These are phyloP conservation scores for Eremobia ochroleuca DNA, from an alignment of 2,888 invertebrate species.

Conservation along the genomic window DNA sequence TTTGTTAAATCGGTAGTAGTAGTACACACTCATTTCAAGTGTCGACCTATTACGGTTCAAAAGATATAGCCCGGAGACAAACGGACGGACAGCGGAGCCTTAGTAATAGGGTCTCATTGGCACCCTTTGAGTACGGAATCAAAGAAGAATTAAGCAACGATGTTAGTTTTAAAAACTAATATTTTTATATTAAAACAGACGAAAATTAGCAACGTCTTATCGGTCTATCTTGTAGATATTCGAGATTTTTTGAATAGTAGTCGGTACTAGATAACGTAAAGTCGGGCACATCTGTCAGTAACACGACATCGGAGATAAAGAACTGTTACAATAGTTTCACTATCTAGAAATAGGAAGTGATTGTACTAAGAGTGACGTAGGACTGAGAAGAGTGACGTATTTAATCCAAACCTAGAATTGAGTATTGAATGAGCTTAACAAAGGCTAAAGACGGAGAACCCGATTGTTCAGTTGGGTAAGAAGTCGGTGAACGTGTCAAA, in stretches of 20 bases:
- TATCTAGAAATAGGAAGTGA: slow-evolving; percentile 23
- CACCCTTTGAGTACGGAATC: too few species aligned
- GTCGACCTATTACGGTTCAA: neutral
- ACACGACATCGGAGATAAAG: slow-evolving; percentile 23
- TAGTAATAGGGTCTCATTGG: too few species aligned
- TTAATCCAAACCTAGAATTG: neutral
- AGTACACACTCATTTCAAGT: neutral
- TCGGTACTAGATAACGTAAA: slow-evolving; percentile 23
- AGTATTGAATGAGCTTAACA: neutral
- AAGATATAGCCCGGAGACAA: neutral
- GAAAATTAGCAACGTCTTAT: neutral
- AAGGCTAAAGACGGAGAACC: neutral
- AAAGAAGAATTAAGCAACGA: too few species aligned
- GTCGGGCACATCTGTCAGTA: slow-evolving; percentile 31
- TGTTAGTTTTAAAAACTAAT: too few species aligned
- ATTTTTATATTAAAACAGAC: neutral
- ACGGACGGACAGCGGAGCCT: neutral
- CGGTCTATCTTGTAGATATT: neutral
- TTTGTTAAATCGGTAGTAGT: neutral
- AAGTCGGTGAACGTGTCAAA: neutral
- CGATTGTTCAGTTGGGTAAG: neutral
- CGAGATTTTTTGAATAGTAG: slow-evolving; percentile 1
- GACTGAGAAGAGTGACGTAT: slow-evolving; percentile 25
- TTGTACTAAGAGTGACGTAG: slow-evolving; percentile 19
- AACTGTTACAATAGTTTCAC: slow-evolving; percentile 20